Evolutionary conservation across 2,797 vertebrate species (phyloP), one percentile per base, ranked within the genome.

Genomic region (Hozukius guyotensis): DNA sequence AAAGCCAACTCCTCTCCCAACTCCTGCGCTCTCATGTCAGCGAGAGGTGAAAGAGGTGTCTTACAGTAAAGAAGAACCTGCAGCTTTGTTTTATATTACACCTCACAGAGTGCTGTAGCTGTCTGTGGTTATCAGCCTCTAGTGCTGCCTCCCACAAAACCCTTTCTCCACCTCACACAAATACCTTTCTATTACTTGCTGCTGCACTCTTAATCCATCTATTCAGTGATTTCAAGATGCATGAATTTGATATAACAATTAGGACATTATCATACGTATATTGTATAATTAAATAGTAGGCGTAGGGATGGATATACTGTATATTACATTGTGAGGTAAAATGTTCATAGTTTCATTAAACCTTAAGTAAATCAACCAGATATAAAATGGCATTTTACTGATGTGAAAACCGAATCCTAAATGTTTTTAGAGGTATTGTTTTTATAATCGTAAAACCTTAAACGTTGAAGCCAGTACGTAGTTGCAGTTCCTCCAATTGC

Each of bases 1-100:
- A 92, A 81, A 87, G 87, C 85, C 85, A 80, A 63, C 84, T 89
- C 86, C 72, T 89, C 83, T 86, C 75, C 86, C 72, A 75, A 63
- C 81, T 89, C 86, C 74, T 76, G 65, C n/a, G 55, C 89, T 86
- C 88, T 87, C 80, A 82, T 92, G 93, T 91, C 88, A 90, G 91
- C 12, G 42, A 87, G 85, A 83, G 91, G 93, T 88, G 93, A 94
- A 87, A 82, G 88, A 84, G 84, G 91, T 91, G 90, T 91, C 89
- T 89, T 57, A 24, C 65, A 82, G 87, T 65, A 79, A 89, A 88
- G 89, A 84, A 90, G 78, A 88, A 86, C 72, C 80, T 81, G 81
- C 85, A 87, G 87, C 88, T 91, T 88, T 93, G 88, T 92, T 92
- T 92, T 80, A 89, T 88, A 87, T 87, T 88, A 87, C 81, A 84